These are phyloP conservation scores for Drosophila affinis DNA, from an alignment of 2,888 invertebrate species.

Conservation along the genomic window DNA sequence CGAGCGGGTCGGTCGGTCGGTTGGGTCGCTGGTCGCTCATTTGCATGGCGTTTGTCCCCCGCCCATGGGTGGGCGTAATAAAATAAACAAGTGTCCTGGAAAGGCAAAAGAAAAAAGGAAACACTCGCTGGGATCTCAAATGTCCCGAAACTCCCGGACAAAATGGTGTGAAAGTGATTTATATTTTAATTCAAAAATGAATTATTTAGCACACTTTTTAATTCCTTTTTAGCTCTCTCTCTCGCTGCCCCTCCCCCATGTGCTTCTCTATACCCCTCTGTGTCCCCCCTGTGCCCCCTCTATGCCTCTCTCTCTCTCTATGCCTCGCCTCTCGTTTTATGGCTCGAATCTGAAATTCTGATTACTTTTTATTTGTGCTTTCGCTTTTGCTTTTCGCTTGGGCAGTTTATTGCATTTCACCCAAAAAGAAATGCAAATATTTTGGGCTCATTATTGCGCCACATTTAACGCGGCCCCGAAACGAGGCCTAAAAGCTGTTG, in stretches of 20 bases:
- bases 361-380: slow-evolving; percentile 70
- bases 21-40: slow-evolving; percentile 44
- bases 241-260: slow-evolving; percentile 14
- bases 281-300: background rate
- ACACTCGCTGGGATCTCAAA: slow-evolving; percentile 27
- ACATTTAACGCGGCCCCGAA: slow-evolving; percentile 65
- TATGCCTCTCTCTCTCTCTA: slow-evolving; percentile 13
- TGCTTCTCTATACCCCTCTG: slow-evolving; percentile 28
- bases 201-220: slow-evolving; percentile 81
- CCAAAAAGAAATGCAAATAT: slow-evolving; percentile 70
- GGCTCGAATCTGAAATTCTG: slow-evolving; percentile 77
- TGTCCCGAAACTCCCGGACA: slow-evolving; percentile 64
- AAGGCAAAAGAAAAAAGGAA: slow-evolving; percentile 14
- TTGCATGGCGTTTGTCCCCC: slow-evolving; percentile 58
- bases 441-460: slow-evolving; percentile 70
- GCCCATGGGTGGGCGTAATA: slow-evolving; percentile 51
- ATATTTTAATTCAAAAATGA: slow-evolving; percentile 81
- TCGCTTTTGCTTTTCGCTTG: slow-evolving; percentile 48
- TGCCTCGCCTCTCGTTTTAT: slow-evolving; percentile 46
- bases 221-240: slow-evolving; percentile 62
- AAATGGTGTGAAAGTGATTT: slow-evolving; percentile 81
- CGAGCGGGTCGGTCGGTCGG: slow-evolving; percentile 16
- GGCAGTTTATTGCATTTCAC: slow-evolving; percentile 72
- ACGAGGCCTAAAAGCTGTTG: slow-evolving; percentile 67
- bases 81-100: slow-evolving; percentile 75